These are phyloP conservation scores for Papilio gigon DNA, from an alignment of 2,888 invertebrate species.

Conservation along the genomic window DNA sequence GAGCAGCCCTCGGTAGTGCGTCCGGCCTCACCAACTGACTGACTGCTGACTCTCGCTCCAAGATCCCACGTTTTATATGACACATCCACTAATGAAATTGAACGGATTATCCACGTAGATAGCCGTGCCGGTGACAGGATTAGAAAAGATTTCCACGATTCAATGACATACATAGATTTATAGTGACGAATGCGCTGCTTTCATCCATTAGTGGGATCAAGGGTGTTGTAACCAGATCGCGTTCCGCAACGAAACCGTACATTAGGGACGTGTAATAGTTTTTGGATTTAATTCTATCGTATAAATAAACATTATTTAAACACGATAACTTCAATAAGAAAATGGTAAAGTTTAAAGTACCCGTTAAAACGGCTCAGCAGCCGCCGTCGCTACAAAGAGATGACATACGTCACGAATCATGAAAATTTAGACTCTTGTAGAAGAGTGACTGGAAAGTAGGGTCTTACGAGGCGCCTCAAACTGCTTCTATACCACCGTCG, in stretches of 20 bases:
- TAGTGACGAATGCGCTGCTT: slow-evolving; percentile 56
- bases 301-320: no score
- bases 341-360: no score
- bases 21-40: slow-evolving; percentile 73
- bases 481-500: no score
- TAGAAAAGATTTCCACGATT: slow-evolving; percentile 62
- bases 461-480: no score
- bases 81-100: slow-evolving; percentile 66
- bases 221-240: slow-evolving; percentile 38
- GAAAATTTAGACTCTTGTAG: no score
- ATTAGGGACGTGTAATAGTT: no score
- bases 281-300: no score
- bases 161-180: slow-evolving; percentile 68
- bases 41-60: slow-evolving; percentile 62
- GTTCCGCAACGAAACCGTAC: slow-evolving; percentile 51
- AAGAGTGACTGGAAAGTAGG: no score
- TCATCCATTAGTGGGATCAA: slow-evolving; percentile 45
- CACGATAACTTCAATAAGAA: no score
- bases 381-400: no score
- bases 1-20: slow-evolving; percentile 80
- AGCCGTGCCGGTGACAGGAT: slow-evolving; percentile 77
- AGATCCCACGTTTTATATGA: slow-evolving; percentile 66
- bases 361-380: no score
- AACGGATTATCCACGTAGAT: slow-evolving; percentile 68
- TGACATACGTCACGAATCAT: no score